Conservation (phyloP, 2,797 vertebrate genomes). For the Siniperca undulata region DNA sequence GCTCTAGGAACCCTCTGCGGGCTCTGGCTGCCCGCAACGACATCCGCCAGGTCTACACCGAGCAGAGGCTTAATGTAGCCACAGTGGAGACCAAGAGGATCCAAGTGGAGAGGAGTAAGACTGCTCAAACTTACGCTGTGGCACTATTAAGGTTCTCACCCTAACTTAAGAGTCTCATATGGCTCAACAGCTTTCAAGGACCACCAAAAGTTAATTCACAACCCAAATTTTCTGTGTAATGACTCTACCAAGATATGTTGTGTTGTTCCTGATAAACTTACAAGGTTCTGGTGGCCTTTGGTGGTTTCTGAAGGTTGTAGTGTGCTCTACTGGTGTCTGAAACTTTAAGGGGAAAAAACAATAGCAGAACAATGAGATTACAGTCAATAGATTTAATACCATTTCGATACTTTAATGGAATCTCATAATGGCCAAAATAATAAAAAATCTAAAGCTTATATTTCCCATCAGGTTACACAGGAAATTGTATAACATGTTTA, state of each 20-base stretch:
- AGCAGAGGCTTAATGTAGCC: conserved; percentile 88
- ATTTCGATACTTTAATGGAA: background rate
- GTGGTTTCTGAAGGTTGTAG: background rate
- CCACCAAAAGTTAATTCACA: background rate
- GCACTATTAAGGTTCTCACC: background rate
- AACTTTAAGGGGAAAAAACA: background rate
- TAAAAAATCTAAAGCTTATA: too few species aligned
- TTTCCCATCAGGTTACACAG: too few species aligned
- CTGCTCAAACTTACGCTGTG: background rate
- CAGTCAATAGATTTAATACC: too few species aligned
- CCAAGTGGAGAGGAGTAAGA: conserved; percentile 87
- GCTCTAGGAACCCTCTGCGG: conserved; percentile 87
- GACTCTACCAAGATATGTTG: background rate
- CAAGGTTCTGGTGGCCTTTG: background rate
- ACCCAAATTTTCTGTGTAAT: background rate
- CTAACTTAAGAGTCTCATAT: background rate
- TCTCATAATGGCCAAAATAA: background rate
- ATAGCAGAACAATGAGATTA: background rate
- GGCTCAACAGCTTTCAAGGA: background rate
- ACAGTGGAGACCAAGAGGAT: conserved; percentile 87
- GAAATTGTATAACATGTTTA: too few species aligned
- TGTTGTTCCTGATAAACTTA: background rate
- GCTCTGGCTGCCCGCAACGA: conserved; percentile 87
- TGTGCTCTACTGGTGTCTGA: background rate
- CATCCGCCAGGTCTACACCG: conserved; percentile 87